Percentiles rank a stretch among this genome's conserved stretches.
phyloP scores from a whole-genome alignment of 2,797 vertebrate species.

The Crocodylus rhombifer region DNA sequence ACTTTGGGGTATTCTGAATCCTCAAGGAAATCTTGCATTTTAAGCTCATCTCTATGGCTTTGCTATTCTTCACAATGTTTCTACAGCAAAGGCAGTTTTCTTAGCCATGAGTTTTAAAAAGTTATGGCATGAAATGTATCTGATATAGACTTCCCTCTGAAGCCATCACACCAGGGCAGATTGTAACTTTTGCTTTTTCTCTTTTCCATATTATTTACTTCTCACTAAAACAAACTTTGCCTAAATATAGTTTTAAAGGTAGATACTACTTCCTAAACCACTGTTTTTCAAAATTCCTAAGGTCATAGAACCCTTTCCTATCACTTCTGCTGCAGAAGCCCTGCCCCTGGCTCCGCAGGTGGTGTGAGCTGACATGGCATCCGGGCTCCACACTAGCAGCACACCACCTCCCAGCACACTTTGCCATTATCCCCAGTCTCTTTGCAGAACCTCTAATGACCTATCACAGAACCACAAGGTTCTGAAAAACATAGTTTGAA shows the following conservation, averaged over 20 bases:
- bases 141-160: background rate
- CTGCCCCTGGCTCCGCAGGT: background rate
- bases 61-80: background rate
- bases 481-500: too few relatives aligned
- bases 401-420: too few relatives aligned
- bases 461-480: too few relatives aligned
- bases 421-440: too few relatives aligned
- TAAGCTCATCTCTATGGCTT: background rate
- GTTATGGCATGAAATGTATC: background rate
- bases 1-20: background rate
- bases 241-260: too few relatives aligned
- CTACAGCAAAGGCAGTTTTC: conserved; percentile 22
- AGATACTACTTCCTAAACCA: conserved; percentile 15
- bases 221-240: too few relatives aligned
- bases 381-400: too few relatives aligned
- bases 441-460: too few relatives aligned
- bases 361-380: too few relatives aligned
- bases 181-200: background rate
- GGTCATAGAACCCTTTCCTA: too few relatives aligned
- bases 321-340: too few relatives aligned
- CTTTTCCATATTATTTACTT: background rate
- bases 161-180: background rate
- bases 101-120: conserved; percentile 24
- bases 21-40: background rate
- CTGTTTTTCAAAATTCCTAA: too few relatives aligned